Evolutionary conservation across 1,140 invertebrate species (phyloP).

Genomic region (Cyrtorhinus lividipennis): DNA sequence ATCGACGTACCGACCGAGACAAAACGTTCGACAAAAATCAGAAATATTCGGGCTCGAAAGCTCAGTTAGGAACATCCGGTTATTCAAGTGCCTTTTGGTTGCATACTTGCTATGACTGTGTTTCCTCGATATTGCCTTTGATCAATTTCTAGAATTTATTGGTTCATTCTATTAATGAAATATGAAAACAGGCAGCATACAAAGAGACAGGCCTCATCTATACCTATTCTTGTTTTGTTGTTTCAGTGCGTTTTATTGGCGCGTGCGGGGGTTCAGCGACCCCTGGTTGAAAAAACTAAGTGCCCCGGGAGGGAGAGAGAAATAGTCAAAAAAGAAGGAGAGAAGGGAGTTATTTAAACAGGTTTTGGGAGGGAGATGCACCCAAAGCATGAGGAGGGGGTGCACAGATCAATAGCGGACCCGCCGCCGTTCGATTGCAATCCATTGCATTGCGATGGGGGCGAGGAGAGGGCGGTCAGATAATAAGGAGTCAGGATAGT

Average conservation of each 20-base stretch:
- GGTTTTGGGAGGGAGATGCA: conserved; percentile 10
- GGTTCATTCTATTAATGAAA: too few relatives aligned
- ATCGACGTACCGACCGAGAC: too few relatives aligned
- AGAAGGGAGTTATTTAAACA: conserved; percentile 4
- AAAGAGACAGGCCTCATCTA: too few relatives aligned
- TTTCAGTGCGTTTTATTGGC: not conserved
- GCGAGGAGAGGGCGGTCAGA: not conserved
- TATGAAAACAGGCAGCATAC: too few relatives aligned
- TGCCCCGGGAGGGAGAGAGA: not conserved
- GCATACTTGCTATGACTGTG: too few relatives aligned
- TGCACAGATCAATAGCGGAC: conserved; percentile 11
- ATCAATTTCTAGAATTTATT: too few relatives aligned
- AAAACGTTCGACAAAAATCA: too few relatives aligned
- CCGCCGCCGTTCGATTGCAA: conserved; percentile 13
- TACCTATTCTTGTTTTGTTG: too few relatives aligned
- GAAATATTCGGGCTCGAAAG: too few relatives aligned
- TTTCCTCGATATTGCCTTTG: too few relatives aligned
- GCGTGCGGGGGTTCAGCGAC: conserved; percentile 6
- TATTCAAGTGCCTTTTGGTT: too few relatives aligned
- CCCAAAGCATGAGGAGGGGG: not conserved
- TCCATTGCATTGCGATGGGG: conserved; percentile 2
- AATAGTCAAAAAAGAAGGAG: not conserved
- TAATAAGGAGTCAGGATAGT: not conserved
- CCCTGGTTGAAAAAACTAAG: not conserved
- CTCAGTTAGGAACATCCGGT: too few relatives aligned